A percentile compares a stretch with the other conserved stretches of the same genome.
Conservation (phyloP, 2,888 invertebrate species). For the Chrysina gloriosa region DNA sequence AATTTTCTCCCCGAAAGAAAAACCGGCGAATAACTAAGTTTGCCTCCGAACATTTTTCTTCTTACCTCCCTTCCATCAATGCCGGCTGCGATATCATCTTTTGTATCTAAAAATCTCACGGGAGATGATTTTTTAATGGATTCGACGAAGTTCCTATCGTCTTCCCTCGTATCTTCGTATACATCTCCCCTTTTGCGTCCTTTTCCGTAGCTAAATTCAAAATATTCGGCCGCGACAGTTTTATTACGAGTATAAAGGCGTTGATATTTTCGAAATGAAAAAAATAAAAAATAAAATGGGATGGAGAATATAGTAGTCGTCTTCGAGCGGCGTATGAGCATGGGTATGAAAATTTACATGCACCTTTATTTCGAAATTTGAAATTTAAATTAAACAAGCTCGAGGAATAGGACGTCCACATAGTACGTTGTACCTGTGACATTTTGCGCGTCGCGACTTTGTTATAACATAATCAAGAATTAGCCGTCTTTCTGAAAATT, state of each 20-base stretch:
- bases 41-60: slow-evolving; percentile 4
- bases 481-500: no score
- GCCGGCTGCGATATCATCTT: slow-evolving; percentile 20
- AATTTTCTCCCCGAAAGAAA: slow-evolving; percentile 14
- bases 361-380: not conserved
- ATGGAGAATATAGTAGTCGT: not conserved
- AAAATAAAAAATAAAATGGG: slow-evolving; percentile 7
- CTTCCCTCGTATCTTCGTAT: not conserved
- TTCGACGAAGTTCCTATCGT: not conserved
- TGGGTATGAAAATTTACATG: not conserved
- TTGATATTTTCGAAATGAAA: not conserved
- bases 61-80: slow-evolving; percentile 28
- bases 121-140: slow-evolving; percentile 37
- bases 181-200: not conserved
- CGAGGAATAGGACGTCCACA: no score
- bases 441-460: no score
- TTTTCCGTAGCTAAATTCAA: not conserved
- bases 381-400: slow-evolving; percentile 14
- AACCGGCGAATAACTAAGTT: slow-evolving; percentile 23
- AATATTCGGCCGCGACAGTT: not conserved
- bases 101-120: slow-evolving; percentile 37
- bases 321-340: not conserved
- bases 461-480: no score
- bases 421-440: no score
- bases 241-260: slow-evolving; percentile 8